Evolutionary conservation across 2,797 vertebrate genomes (phyloP), one percentile per base, ranked within the genome.

Genomic region (Spheniscus humboldti): DNA sequence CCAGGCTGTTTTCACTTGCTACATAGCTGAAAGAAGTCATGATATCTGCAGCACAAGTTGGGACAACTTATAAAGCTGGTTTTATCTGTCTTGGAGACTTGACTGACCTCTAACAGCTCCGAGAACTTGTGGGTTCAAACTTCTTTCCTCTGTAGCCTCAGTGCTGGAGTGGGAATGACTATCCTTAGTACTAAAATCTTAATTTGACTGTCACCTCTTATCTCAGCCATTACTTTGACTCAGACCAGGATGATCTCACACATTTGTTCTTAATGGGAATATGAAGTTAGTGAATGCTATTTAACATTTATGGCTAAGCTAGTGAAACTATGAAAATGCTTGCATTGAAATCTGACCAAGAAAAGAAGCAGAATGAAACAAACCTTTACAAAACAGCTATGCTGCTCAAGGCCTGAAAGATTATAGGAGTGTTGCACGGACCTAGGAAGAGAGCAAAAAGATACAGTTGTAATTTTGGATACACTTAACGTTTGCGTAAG

Each of bases 171-270:
- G 71, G 60, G 53, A 95, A 90, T 72, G 86, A 75, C 50, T 93
- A 6, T 64, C 79, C 57, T n/a, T 59, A 56, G 53, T 68, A 83
- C 60, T 55, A 68, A 90, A 90, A 93, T 75, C 83, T 90, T 79
- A 63, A 85, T 96, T 93, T 86, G 55, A n/a, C 53, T 82, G 74
- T 95, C 78, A 95, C 67, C 52, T 95, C 81, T 93, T 96, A 85
- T 82, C 88, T 85, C 30, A 87, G n/a, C 45, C n/a, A 9, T 89
- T 94, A 67, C 41, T 95, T 84, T 88, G 45, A 33, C 57, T 88
- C 56, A 53, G 88, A 76, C 33, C 56, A 77, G 78, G 50, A 53
- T 57, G 79, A 90, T 86, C 64, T 96, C 76, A 82, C 27, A 13
- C 43, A 2, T 80, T 90, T 86, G 22, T 86, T 93, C 66, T n/a